Conservation (phyloP, 1,140 invertebrate species). For the Megalopta genalis region DNA sequence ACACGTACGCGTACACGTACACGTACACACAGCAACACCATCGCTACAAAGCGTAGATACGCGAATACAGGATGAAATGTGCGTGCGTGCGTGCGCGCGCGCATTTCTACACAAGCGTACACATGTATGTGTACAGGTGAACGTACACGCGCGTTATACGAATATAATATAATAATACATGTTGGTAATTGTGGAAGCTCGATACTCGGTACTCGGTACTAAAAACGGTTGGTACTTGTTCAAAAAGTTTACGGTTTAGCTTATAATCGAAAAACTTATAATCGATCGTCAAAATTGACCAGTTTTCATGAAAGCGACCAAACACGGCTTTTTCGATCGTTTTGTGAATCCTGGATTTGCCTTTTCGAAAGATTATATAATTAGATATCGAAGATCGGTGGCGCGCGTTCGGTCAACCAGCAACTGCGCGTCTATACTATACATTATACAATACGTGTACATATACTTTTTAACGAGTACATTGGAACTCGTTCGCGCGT, state of each 20-base stretch:
- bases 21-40: too few species aligned
- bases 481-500: neutral
- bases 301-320: constrained; percentile 58
- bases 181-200: constrained; percentile 51
- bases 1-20: too few species aligned
- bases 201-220: constrained; percentile 54
- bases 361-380: constrained; percentile 69
- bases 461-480: neutral
- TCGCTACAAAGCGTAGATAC: too few species aligned
- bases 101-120: neutral
- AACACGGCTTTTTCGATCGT: constrained; percentile 36
- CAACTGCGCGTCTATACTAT: neutral
- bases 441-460: neutral
- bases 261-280: constrained; percentile 65
- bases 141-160: neutral
- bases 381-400: constrained; percentile 57
- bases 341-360: constrained; percentile 64
- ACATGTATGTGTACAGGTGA: neutral
- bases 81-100: neutral
- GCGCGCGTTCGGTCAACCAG: constrained; percentile 8
- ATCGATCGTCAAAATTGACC: constrained; percentile 55
- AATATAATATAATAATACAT: constrained; percentile 1
- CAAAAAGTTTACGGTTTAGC: constrained; percentile 62
- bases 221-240: neutral
- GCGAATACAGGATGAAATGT: too few species aligned